These are phyloP conservation scores for Camelus bactrianus DNA, from an alignment of 2,113 vertebrate species.

Conservation along the genomic window DNA sequence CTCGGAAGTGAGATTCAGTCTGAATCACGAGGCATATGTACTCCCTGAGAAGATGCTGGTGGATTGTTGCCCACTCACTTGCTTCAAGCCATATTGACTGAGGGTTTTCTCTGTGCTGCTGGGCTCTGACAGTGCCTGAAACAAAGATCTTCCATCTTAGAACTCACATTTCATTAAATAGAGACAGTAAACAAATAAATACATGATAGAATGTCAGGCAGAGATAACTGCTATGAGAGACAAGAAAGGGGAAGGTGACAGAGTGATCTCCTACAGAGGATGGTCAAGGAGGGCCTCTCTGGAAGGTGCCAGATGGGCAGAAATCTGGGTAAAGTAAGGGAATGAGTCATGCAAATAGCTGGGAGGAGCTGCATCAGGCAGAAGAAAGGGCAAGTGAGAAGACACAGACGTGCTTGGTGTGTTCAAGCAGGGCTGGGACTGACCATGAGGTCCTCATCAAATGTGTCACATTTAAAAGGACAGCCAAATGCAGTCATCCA, in stretches of 20 bases:
- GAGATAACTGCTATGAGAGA: not conserved
- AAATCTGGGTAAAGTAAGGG: not conserved
- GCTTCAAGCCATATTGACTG: not conserved
- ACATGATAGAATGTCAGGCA: not conserved
- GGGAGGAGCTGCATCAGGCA: not conserved
- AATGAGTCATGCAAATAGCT: not conserved
- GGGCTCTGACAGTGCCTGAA: accelerated
- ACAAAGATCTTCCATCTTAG: not conserved
- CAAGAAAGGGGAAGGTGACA: not conserved
- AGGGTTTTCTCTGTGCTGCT: not conserved
- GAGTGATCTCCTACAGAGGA: not conserved
- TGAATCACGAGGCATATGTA: accelerated
- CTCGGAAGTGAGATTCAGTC: not conserved
- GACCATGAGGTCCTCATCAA: not conserved
- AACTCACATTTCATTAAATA: not conserved
- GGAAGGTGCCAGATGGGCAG: not conserved
- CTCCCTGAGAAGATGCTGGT: not conserved
- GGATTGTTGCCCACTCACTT: not conserved
- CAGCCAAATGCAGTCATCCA: not conserved
- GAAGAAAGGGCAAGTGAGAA: not conserved
- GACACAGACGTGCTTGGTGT: not conserved
- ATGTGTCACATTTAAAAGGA: not conserved
- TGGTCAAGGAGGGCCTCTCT: not conserved
- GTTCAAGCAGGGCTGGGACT: not conserved
- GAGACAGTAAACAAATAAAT: not conserved